Base-by-base conservation (phyloP, 2,888 invertebrate species). In the Ctenicera cuprea region DNA sequence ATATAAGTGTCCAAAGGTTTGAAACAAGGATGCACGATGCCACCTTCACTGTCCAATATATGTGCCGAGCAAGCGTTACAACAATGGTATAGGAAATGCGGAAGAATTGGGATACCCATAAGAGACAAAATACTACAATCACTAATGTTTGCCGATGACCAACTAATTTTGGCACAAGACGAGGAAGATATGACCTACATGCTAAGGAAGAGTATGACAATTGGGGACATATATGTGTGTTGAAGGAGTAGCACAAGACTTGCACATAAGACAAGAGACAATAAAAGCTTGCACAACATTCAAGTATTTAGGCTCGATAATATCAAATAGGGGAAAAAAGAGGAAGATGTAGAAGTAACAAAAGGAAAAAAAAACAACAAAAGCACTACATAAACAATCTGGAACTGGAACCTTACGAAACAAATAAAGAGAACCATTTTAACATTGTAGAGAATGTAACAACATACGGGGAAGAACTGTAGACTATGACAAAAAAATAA, bases 81-180 rank as follows among this genome's bases (percentile, higher is more conserved):
- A 57, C 7, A 30, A 57, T n/a, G n/a, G n/a, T n/a, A n/a, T n/a
- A 14, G 57, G 57, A 14, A 52, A 52, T 52, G 52, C 16, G 20
- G 20, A 52, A 22, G 52, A 52, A 52, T 52, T 2, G 14, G 52
- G 1, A 52, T 52, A 52, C 52, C 52, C 1, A 20, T 52, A 52
- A 20, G 52, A 9, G 4, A 52, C 4, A 14, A 52, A 16, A 52
- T 12, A 20, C 2, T 22, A 52, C 16, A 12, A 4, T 20, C n/a
- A n/a, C n/a, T n/a, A n/a, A n/a, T n/a, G n/a, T n/a, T n/a, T n/a
- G n/a, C n/a, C n/a, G n/a, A n/a, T 11, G 52, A 52, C 52, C 20
- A 52, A 52, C 9, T 52, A 3, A 52, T 52, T 57, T 1, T 57
- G 3, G 30, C 12, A 26, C 22, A 26, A n/a, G 57, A 20, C 14